Base-by-base conservation (phyloP, 2,888 invertebrate genomes). In the Heliothis peltigera region DNA sequence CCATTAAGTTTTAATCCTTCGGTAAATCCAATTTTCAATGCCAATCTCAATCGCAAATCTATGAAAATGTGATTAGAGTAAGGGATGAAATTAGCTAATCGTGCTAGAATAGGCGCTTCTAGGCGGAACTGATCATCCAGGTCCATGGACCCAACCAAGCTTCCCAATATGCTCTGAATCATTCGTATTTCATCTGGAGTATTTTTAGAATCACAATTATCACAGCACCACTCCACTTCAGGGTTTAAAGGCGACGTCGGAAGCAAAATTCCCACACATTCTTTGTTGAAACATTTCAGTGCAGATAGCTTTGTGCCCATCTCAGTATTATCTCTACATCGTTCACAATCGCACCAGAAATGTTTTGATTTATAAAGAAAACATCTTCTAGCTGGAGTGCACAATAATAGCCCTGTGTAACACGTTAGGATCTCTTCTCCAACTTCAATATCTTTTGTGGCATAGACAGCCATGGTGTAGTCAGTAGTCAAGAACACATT, bases 381-480 rank as follows among this genome's bases (percentile, higher is more conserved):
- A 57, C 92, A 95, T 10, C 96, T 91, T 78, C 97, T 92, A 5
- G 96, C 93, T 2, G 95, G 90, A 0, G 97, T 97, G 57, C 96
- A 96, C 97, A 97, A 97, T 48, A 97, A 86, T n/a, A 96, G 82
- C 70, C 96, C 95, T 0, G 96, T 96, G 80, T 97, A 97, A 48
- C 96, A 95, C 79, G 96, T 96, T 12, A 96, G 95, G 21, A 97
- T 95, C 87, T 97, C 97, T 47, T 96, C 92, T 19, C 95, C 96
- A 53, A 89, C 86, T 35, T 90, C 87, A 56, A 97, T 97, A 59
- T 95, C 91, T 61, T 89, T 90, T 0, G 96, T 89, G 5, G 97
- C 96, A 76, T 94, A 95, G 8, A 96, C 93, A 21, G 94, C 88
- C 95, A 97, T 96, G 15, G 90, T 87, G 63, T 95, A 92, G 63